phyloP scores from a whole-genome alignment of 2,888 invertebrate genomes.

The Pammene fasciana region DNA sequence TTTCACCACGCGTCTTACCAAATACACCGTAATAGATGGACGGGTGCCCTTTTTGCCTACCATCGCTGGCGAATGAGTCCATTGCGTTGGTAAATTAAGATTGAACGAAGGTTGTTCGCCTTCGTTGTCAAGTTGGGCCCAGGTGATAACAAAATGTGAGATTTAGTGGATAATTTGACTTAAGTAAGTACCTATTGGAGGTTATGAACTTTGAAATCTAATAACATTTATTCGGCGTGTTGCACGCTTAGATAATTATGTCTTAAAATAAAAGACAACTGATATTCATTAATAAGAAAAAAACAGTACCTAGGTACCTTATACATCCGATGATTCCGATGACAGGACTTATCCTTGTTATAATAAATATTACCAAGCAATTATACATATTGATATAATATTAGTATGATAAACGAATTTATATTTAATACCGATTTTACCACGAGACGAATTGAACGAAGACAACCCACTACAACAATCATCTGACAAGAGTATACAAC shows the following conservation, averaged over 20 bases:
- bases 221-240: neutral
- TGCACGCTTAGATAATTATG: neutral
- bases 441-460: too few species aligned
- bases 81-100: constrained; percentile 22
- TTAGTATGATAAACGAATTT: too few species aligned
- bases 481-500: neutral
- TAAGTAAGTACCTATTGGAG: neutral
- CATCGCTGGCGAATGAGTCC: constrained; percentile 16
- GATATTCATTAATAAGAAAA: too few species aligned
- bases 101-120: constrained; percentile 18
- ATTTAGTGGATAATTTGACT: neutral
- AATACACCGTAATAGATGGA: constrained; percentile 56
- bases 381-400: too few species aligned
- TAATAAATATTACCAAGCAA: too few species aligned
- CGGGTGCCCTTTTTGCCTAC: constrained; percentile 39
- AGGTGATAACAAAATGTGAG: constrained; percentile 5
- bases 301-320: too few species aligned
- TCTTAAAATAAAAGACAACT: neutral
- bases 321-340: too few species aligned
- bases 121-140: neutral
- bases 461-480: too few species aligned
- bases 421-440: too few species aligned
- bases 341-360: too few species aligned
- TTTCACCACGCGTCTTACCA: constrained; percentile 77
- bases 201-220: neutral